Percentiles rank a stretch among this genome's conserved stretches.
phyloP scores from a whole-genome alignment of 2,888 invertebrate genomes.

The Metallyticus violacea region DNA sequence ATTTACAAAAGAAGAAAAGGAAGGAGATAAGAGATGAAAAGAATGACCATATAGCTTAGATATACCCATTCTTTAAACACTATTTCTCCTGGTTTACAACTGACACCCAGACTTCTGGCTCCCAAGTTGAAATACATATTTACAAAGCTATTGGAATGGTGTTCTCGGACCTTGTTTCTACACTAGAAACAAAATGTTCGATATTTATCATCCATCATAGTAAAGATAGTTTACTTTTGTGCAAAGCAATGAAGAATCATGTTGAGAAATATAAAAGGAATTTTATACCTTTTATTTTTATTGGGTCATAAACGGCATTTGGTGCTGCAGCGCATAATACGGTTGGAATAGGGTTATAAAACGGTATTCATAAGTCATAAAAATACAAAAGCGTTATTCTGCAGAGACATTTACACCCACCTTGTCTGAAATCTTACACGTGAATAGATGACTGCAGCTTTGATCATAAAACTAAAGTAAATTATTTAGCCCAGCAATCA shows the following conservation, averaged over 20 bases:
- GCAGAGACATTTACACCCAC: neutral
- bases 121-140: too few relatives aligned
- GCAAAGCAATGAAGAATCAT: neutral
- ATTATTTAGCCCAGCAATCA: neutral
- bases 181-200: neutral
- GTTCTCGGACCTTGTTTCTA: too few relatives aligned
- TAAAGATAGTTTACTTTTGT: neutral
- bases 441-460: neutral
- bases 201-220: neutral
- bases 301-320: neutral
- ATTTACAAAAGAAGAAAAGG: too few relatives aligned
- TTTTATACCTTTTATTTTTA: neutral
- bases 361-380: neutral
- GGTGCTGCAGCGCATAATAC: neutral
- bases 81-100: too few relatives aligned
- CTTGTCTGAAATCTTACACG: neutral
- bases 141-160: too few relatives aligned
- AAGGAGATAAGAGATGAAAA: too few relatives aligned
- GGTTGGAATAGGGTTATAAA: neutral
- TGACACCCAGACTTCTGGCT: too few relatives aligned
- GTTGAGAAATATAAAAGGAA: neutral
- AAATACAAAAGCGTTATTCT: neutral
- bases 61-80: too few relatives aligned
- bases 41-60: too few relatives aligned
- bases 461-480: neutral